Base-by-base conservation (phyloP, 2,797 vertebrate genomes). In the Gambusia yucatana region DNA sequence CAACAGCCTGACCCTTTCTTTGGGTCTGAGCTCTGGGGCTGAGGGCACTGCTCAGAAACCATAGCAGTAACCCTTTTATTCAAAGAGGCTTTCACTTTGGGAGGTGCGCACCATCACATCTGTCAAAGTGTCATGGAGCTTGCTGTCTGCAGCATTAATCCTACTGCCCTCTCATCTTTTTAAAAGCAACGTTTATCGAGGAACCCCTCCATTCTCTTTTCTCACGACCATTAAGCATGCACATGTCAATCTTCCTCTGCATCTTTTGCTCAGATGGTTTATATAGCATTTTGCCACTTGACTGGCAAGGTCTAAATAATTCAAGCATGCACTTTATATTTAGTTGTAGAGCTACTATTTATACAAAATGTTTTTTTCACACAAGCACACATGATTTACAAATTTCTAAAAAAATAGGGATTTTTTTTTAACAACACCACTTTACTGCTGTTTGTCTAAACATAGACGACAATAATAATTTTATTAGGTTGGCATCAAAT, bases 121-220 rank as follows among this genome's bases (percentile, higher is more conserved):
- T 94, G 94, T 95, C 95, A 94, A 91, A 89, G 85, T 93, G 93
- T 95, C 92, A 92, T 82, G 84, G 84, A 80, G 82, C 85, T 88
- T 52, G 84, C 79, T 85, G 87, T 86, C 80, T 85, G 67, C 61
- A 69, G 76, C 73, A 76, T 79, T 77, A 25, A 84, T 81, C 82
- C 78, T 59, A 71, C 76, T 80, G 70, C 73, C 76, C 82, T 81
- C 79, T 77, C 82, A 57, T 81, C 52, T 77, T 78, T 61, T 84
- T 84, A 80, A 70, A 87, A 71, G 65, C 80, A 9, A 25, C 30
- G 67, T 92, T 89, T 91, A 92, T 82, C 87, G 48, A 89, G 63
- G 73, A 88, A 78, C 81, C 90, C 77, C 61, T 50, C 82, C 79
- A 57, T 76, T 44, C 33, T 28, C 70, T 85, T 94, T 52, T 95